These are phyloP conservation scores for Solenodon paradoxus DNA, from an alignment of 2,113 vertebrate genomes.

Conservation along the genomic window DNA sequence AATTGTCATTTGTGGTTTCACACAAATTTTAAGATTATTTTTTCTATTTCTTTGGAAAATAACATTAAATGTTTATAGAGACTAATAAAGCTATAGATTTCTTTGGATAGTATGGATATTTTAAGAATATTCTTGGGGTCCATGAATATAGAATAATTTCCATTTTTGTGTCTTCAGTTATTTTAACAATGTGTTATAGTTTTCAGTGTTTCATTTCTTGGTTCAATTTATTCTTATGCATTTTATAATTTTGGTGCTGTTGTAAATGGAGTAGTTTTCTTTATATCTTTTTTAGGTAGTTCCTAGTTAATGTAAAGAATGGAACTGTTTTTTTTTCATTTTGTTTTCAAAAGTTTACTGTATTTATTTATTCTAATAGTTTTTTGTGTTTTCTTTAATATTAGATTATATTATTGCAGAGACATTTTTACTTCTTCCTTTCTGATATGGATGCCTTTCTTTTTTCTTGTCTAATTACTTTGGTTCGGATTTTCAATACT, in stretches of 20 bases:
- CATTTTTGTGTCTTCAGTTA: no score
- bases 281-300: background rate
- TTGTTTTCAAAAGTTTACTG: no score
- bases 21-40: background rate
- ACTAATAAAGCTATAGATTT: background rate
- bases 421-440: background rate
- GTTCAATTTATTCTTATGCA: background rate
- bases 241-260: background rate
- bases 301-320: background rate
- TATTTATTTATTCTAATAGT: background rate
- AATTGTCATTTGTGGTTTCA: background rate
- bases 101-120: no score
- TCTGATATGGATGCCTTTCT: background rate
- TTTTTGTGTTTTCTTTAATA: background rate
- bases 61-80: background rate
- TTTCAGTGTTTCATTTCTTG: background rate
- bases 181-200: background rate
- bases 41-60: background rate
- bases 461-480: background rate
- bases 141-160: background rate
- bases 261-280: background rate
- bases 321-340: background rate
- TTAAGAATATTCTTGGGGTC: background rate
- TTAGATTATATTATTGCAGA: background rate
- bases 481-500: background rate